Base-by-base conservation (phyloP, 2,888 invertebrate species). In the Dasypogon diadema region DNA sequence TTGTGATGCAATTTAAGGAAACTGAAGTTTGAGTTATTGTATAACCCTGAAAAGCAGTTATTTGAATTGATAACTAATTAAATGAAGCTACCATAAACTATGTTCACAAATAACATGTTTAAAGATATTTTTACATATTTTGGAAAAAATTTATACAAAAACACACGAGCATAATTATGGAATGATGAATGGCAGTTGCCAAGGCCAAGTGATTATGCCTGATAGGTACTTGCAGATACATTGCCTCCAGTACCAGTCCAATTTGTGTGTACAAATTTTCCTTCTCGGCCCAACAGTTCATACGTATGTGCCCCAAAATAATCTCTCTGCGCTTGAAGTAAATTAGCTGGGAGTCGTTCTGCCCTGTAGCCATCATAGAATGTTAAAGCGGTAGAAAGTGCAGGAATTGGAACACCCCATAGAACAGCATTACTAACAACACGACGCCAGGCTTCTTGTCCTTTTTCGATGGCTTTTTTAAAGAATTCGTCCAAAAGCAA, bases 221-320 rank as follows among this genome's bases (percentile, higher is more conserved):
- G 90, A 81, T 98, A 98, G 10, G 97, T 96, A 77, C 95, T 92
- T n/a, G 97, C 95, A 1, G 97, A 96, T 2, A 97, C 96, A 82
- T 95, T 94, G 77, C 98, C 98, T 30, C 99, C 99, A 81, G 95
- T 95, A 12, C 99, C 99, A 8, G 99, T 99, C 99, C 99, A 99
- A 88, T 99, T 99, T 78, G 99, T 99, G 87, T 99, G 99, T 2
- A 96, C 90, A 84, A 93, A 98, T 80, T 90, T 90, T 2, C 98
- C 98, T 55, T 98, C 98, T 78, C 93, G 88, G 2, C 89, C 89
- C 74, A 96, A 86, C 74, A 98, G 86, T 87, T 99, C 98, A 83
- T 99, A 99, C 0, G 99, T 99, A 85, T 99, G 99, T 0, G 99
- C 99, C 1, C 99, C 99, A 83, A 99, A 99, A 85, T 97, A 99